A percentile compares a stretch with the other conserved stretches of the same genome.
Conservation (phyloP, 1,140 invertebrate genomes). For the Ips typographus region DNA sequence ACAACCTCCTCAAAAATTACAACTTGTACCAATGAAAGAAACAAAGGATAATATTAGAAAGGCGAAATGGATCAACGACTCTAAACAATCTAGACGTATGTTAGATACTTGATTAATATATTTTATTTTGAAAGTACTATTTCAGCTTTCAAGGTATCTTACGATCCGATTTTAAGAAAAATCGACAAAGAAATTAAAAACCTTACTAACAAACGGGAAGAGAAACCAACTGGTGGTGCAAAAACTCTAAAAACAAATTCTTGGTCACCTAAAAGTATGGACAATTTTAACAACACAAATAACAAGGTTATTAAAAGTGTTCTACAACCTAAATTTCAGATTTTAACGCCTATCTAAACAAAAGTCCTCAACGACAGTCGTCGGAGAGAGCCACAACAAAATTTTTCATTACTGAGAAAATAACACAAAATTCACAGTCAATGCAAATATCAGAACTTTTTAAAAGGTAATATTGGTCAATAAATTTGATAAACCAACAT, state of each 20-base stretch:
- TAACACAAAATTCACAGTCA: too few relatives aligned
- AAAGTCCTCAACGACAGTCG: too few relatives aligned
- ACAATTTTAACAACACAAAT: too few relatives aligned
- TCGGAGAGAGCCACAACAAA: too few relatives aligned
- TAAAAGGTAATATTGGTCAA: too few relatives aligned
- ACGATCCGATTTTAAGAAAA: slow-evolving; percentile 27
- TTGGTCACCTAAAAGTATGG: slow-evolving; percentile 35
- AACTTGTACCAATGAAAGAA: slow-evolving; percentile 30
- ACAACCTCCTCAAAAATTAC: slow-evolving; percentile 12
- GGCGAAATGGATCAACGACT: slow-evolving; percentile 13
- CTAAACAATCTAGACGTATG: slow-evolving; percentile 28
- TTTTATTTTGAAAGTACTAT: not conserved
- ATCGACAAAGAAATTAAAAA: slow-evolving; percentile 26
- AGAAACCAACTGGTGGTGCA: not conserved
- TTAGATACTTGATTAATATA: too few relatives aligned
- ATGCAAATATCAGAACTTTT: too few relatives aligned
- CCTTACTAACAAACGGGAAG: slow-evolving; percentile 10
- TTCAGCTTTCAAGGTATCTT: slow-evolving; percentile 29
- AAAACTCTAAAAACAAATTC: slow-evolving; percentile 11
- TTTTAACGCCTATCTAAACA: too few relatives aligned
- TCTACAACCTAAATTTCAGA: too few relatives aligned
- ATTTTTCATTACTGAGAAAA: too few relatives aligned
- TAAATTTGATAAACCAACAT: too few relatives aligned
- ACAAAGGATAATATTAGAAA: slow-evolving; percentile 14
- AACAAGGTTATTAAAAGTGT: too few relatives aligned